Conservation (phyloP, 92 coral and sea anemone species). For the Diadumene lineata region DNA sequence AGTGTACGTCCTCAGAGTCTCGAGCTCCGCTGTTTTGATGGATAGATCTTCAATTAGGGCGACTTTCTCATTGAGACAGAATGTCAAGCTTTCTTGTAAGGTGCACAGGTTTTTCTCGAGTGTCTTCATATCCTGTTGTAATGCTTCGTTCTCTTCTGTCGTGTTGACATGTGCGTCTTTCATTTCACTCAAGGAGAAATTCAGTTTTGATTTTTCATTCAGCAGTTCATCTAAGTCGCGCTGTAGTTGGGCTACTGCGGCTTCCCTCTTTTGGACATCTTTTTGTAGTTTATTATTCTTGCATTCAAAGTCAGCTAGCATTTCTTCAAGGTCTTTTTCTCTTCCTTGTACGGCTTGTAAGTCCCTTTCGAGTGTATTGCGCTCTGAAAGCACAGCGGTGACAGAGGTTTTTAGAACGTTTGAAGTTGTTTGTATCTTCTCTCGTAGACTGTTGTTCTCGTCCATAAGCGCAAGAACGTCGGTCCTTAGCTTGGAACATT, state of each 20-base stretch:
- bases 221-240: constrained; percentile 33
- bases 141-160: constrained; percentile 70
- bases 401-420: constrained; percentile 47
- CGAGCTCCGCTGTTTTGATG: constrained; percentile 67
- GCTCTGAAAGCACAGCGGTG: constrained; percentile 40
- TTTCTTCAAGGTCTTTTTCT: constrained; percentile 39
- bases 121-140: constrained; percentile 64
- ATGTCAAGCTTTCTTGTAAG: constrained; percentile 59
- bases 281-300: constrained; percentile 36
- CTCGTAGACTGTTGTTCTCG: constrained; percentile 45
- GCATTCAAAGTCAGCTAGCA: constrained; percentile 31
- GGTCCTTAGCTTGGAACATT: constrained; percentile 37
- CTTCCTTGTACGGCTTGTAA: constrained; percentile 30
- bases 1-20: constrained; percentile 64
- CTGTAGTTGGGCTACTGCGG: constrained; percentile 40
- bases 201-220: constrained; percentile 53
- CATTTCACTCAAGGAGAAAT: constrained; percentile 53
- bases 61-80: constrained; percentile 76
- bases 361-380: constrained; percentile 37
- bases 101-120: constrained; percentile 68
- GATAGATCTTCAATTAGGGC: constrained; percentile 67
- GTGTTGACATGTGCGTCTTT: constrained; percentile 50
- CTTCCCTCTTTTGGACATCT: constrained; percentile 47
- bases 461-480: constrained; percentile 30
- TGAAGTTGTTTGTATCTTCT: constrained; percentile 36